Conservation (phyloP, 2,888 invertebrate genomes). For the Leucoptera coffeella region DNA sequence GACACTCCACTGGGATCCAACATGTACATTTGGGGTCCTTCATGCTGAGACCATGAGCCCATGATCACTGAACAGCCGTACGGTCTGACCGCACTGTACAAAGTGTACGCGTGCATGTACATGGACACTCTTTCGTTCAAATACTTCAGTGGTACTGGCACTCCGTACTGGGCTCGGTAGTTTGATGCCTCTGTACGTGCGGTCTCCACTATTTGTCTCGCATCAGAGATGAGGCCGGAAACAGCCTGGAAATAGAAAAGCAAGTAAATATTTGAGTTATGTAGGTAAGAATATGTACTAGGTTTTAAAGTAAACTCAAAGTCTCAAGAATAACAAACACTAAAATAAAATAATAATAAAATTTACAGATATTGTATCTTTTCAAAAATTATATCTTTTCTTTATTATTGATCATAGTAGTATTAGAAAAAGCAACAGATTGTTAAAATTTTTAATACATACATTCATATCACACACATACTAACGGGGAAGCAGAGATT, state of each 20-base stretch:
- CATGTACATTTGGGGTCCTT: conserved; percentile 85
- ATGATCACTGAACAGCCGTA: conserved; percentile 92
- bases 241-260: conserved; percentile 63
- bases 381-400: no score
- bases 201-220: conserved; percentile 86
- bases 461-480: no score
- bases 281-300: no score
- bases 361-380: no score
- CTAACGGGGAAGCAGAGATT: no score
- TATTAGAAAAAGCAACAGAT: no score
- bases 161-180: conserved; percentile 85
- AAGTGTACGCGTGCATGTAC: conserved; percentile 97
- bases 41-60: conserved; percentile 70
- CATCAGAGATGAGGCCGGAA: conserved; percentile 90
- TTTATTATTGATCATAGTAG: no score
- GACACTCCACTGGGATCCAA: conserved; percentile 96
- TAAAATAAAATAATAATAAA: no score
- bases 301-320: no score
- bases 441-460: no score
- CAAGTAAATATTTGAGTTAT: no score
- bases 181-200: conserved; percentile 92
- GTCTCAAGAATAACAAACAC: no score
- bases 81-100: conserved; percentile 97
- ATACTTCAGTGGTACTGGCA: conserved; percentile 81
- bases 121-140: conserved; percentile 89